Evolutionary conservation across 2,113 vertebrate species (phyloP), one percentile per base, ranked within the genome.

Genomic region (Entelurus aequoreus): DNA sequence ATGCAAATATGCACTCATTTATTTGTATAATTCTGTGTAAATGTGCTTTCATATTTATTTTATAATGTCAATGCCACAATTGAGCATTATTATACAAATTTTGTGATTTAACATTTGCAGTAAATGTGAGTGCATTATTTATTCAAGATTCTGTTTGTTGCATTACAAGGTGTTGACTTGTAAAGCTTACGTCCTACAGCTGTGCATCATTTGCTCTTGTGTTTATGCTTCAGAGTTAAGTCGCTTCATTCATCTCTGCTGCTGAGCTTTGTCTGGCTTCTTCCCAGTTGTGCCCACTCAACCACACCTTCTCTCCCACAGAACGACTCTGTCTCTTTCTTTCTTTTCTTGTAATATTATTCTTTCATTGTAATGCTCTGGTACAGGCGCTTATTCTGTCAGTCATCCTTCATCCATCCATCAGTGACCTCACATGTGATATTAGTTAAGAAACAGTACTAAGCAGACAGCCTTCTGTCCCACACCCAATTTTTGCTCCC

Each of bases 281-380:
- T 59, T 76, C 58, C 51, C 63, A 75, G 64, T 75, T 63, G 66
- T 63, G 64, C 53, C 54, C 6, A 50, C 65, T 74, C 64, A 57
- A 65, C 57, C 61, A 42, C 28, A 63, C 53, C 64, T 58, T 52
- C 40, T 60, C 62, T 71, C 63, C 70, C 28, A 6, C 60, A 48
- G 48, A 50, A 54, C 47, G 51, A 54, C 55, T 44, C 55, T 21
- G 37, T 28, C 42, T 1, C 35, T 60, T 37, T 21, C 54, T 44
- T 47, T 16, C 61, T 50, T 21, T 10, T 16, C 12, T 16, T 12
- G 59, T 49, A 40, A 13, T 52, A 52, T 65, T 65, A 28, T 64
- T 56, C 3, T 55, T 16, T 42, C 5, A 60, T 50, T 37, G 8
- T 48, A 61, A 61, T 5, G 28, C 54, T 58, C 42, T 54, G 50